phyloP scores from a whole-genome alignment of 2,888 invertebrate species.

The Euphydryas editha region DNA sequence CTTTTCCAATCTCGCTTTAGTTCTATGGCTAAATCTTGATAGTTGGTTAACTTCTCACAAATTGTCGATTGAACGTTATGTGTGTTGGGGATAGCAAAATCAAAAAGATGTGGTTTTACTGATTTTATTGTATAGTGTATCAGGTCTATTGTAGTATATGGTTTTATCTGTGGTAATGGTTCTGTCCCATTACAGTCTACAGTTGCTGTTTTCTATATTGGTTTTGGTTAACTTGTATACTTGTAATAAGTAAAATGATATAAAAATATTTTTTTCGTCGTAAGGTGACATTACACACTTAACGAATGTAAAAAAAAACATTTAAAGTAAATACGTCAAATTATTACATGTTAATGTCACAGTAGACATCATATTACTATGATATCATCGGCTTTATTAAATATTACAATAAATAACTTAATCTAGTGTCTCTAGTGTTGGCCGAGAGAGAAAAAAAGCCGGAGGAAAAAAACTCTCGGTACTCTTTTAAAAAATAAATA shows the following conservation, averaged over 20 bases:
- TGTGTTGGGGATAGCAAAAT: background rate
- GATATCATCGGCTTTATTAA: too few species aligned
- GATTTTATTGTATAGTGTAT: background rate
- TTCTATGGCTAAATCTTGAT: background rate
- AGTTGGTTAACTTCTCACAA: background rate
- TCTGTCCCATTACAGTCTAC: background rate
- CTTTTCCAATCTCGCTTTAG: background rate
- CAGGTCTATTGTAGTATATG: background rate
- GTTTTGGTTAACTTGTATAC: background rate
- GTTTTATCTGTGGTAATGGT: background rate
- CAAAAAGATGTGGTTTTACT: background rate
- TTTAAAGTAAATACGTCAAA: too few species aligned
- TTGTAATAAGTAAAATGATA: background rate
- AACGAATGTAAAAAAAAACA: too few species aligned
- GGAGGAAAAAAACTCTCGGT: too few species aligned
- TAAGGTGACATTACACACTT: too few species aligned
- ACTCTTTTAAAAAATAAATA: too few species aligned
- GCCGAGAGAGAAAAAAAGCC: too few species aligned
- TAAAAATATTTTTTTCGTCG: too few species aligned
- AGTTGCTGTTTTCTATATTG: background rate
- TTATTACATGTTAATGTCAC: too few species aligned
- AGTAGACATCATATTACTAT: too few species aligned
- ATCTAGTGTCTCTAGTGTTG: too few species aligned
- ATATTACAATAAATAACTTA: too few species aligned
- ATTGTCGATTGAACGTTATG: background rate